A percentile compares a stretch with the other conserved stretches of the same genome.
phyloP scores from a whole-genome alignment of 1,140 invertebrate genomes.

The Brachystomella parvula region DNA sequence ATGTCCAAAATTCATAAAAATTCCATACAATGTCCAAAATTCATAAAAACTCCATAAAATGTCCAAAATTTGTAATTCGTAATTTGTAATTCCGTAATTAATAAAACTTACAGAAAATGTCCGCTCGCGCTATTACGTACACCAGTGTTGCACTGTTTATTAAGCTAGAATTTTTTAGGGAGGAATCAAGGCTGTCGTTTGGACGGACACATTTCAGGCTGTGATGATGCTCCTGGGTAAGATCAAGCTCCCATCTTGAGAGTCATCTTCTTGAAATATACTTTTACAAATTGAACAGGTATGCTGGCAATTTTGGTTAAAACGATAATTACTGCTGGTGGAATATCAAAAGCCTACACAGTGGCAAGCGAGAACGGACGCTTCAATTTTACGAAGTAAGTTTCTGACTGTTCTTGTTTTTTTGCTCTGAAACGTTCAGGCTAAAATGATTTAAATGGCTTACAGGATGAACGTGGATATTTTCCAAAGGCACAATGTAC shows the following conservation, averaged over 20 bases:
- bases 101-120: too few relatives aligned
- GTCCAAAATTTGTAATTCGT: too few relatives aligned
- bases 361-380: slow-evolving; percentile 19
- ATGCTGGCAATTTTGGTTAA: slow-evolving; percentile 30
- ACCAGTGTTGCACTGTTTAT: too few relatives aligned
- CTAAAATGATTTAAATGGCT: too few relatives aligned
- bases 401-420: neutral
- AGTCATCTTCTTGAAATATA: neutral
- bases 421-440: too few relatives aligned
- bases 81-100: too few relatives aligned
- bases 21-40: too few relatives aligned
- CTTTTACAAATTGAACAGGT: neutral
- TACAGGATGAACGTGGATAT: slow-evolving; percentile 15
- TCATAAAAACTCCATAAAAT: too few relatives aligned
- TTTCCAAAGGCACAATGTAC: slow-evolving; percentile 23
- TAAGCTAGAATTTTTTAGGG: slow-evolving; percentile 13
- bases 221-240: slow-evolving; percentile 29
- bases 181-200: slow-evolving; percentile 29
- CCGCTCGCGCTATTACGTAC: too few relatives aligned
- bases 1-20: too few relatives aligned
- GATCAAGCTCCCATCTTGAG: neutral
- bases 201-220: slow-evolving; percentile 35
- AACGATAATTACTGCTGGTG: slow-evolving; percentile 22
- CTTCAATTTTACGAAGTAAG: slow-evolving; percentile 28
- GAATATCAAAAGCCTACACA: slow-evolving; percentile 1